Percentiles rank a stretch among this genome's conserved stretches.
These are phyloP conservation scores for Microplitis deprimator DNA, from an alignment of 2,888 invertebrate species.

Conservation along the genomic window DNA sequence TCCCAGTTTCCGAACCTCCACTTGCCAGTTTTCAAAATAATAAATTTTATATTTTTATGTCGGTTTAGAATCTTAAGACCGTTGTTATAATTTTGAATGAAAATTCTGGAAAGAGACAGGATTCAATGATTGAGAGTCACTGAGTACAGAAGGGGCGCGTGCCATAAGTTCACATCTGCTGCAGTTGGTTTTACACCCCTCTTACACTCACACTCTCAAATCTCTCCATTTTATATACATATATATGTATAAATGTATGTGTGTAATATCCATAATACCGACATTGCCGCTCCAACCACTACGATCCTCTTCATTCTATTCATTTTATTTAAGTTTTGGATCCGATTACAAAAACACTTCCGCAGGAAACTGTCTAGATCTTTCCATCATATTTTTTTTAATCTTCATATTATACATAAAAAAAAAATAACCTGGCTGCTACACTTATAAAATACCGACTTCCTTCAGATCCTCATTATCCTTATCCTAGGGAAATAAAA, in stretches of 20 bases:
- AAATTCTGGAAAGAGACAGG: not conserved
- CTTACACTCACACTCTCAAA: conserved; percentile 29
- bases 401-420: conserved; percentile 11
- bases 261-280: not conserved
- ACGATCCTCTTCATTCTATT: conserved; percentile 47
- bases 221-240: conserved; percentile 3
- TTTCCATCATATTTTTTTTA: conserved; percentile 48
- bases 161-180: conserved; percentile 67
- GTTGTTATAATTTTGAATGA: too few relatives aligned
- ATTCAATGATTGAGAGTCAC: conserved; percentile 57
- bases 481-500: not conserved
- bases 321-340: conserved; percentile 40
- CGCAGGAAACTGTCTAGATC: conserved; percentile 66
- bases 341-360: conserved; percentile 67
- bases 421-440: not conserved
- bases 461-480: not conserved
- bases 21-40: too few relatives aligned
- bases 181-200: conserved; percentile 65
- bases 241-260: not conserved
- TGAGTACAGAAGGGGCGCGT: conserved; percentile 66
- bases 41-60: too few relatives aligned
- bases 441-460: not conserved
- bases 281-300: conserved; percentile 30
- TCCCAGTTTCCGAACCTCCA: not conserved
- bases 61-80: too few relatives aligned